Evolutionary conservation across 2,888 invertebrate genomes (phyloP), one percentile per base, ranked within the genome.

Genomic region (Harpagoxenus sublaevis): DNA sequence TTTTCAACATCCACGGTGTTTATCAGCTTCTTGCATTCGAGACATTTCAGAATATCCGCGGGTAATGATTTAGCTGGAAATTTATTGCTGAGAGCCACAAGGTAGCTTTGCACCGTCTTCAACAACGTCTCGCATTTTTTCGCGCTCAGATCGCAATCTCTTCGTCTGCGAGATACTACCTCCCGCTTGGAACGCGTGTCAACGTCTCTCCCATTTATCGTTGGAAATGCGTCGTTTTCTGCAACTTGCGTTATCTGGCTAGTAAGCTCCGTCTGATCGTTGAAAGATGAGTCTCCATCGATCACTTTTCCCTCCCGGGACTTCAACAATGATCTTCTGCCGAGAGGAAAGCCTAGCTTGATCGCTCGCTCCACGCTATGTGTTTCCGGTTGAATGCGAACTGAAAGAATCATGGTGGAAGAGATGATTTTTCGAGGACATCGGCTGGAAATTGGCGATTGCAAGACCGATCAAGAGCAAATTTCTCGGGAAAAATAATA

Each of bases 11-110:
- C 23, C 39, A 12, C 10, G 6, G 3, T 53, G 65, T 84, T 74
- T n/a, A 55, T 1, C 18, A 63, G 6, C 71, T 68, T 23, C 74
- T 86, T 86, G 74, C 93, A 93, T 8, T 89, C 74, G 2, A 93
- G 53, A 88, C 93, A 93, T 4, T 90, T 68, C 18, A 87, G 0
- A 8, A 88, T 23, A 39, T 85, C 85, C 6, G 23, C 31, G 35
- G 84, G 28, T 39, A 83, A 53, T 23, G 71, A 83, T 39, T 74
- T 15, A 10, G 51, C 55, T 12, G 68, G 39, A 3, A 45, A 42
- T 6, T 71, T 62, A 35, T 39, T 73, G 0, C 79, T 57, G 0
- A 81, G 5, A 0, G 3, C 35, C 9, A 60, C 48, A 0, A 84
- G 45, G 1, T 82, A 51, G 5, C 23, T 35, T 55, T 55, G 53